These are phyloP conservation scores for Botia kubotai DNA, from an alignment of 2,797 vertebrate genomes.

Conservation along the genomic window DNA sequence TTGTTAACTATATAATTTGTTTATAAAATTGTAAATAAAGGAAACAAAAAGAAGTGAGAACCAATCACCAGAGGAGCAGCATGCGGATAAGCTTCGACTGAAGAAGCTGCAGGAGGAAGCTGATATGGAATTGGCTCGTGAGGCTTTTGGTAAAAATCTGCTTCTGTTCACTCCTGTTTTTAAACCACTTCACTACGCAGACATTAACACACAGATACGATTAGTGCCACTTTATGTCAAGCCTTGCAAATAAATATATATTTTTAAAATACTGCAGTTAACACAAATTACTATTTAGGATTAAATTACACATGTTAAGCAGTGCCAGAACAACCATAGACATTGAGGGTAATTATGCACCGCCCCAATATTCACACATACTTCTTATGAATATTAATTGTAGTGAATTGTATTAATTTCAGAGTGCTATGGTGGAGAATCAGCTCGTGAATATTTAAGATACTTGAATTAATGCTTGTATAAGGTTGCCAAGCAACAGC, in stretches of 20 bases:
- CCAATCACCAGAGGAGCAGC: constrained; percentile 85
- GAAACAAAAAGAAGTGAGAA: constrained; percentile 71
- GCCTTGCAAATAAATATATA: background rate
- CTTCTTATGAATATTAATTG: too few relatives aligned
- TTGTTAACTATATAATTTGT: too few relatives aligned
- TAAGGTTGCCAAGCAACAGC: too few relatives aligned
- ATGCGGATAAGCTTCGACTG: constrained; percentile 88
- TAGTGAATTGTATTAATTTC: too few relatives aligned
- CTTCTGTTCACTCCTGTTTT: background rate
- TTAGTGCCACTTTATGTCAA: background rate
- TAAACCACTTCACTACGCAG: background rate
- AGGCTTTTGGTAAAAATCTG: constrained; percentile 89
- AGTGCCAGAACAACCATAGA: too few relatives aligned
- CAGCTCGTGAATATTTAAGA: background rate
- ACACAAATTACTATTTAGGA: too few relatives aligned
- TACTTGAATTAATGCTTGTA: background rate
- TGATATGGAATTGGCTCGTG: constrained; percentile 93
- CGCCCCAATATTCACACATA: too few relatives aligned
- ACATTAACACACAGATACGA: background rate
- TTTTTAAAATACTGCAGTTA: too few relatives aligned
- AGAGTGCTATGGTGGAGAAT: background rate
- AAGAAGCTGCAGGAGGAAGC: constrained; percentile 93
- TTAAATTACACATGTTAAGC: too few relatives aligned
- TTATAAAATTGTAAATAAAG: constrained; percentile 66
- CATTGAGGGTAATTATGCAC: too few relatives aligned